Conservation (phyloP, 2,797 vertebrate genomes). For the Neopelma chrysocephalum region DNA sequence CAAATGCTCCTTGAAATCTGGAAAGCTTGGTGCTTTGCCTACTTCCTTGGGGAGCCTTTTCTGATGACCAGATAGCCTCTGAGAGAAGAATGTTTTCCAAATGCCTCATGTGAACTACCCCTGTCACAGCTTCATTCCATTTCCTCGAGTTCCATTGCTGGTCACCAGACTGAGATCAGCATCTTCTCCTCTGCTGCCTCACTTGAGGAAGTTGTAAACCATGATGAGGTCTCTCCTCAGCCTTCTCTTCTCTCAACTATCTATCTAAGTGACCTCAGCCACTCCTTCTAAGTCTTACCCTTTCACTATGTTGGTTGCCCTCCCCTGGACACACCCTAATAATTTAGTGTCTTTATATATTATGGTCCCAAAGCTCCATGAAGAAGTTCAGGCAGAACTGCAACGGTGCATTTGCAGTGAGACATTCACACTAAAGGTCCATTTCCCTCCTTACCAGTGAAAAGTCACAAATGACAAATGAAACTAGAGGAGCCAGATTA, state of each 20-base stretch:
- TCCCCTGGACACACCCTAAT: not conserved
- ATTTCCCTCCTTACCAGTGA: not conserved
- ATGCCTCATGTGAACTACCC: not conserved
- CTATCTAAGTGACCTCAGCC: not conserved
- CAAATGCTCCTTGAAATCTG: not conserved
- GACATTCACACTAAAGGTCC: not conserved
- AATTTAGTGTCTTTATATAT: not conserved
- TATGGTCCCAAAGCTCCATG: not conserved
- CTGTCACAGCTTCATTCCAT: rapidly evolving
- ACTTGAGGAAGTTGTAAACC: not conserved
- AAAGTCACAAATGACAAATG: not conserved
- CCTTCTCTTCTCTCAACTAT: not conserved
- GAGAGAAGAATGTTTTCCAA: not conserved
- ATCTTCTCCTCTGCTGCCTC: rapidly evolving
- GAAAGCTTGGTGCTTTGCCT: not conserved
- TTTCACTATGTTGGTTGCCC: not conserved
- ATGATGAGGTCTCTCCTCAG: rapidly evolving
- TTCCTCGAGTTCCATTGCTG: rapidly evolving
- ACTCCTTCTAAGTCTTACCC: not conserved
- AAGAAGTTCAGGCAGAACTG: not conserved
- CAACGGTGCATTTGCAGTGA: no score
- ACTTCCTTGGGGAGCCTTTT: not conserved
- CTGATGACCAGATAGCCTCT: rapidly evolving
- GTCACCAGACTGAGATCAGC: not conserved
- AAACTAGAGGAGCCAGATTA: not conserved